phyloP scores from a whole-genome alignment of 2,888 invertebrate species.

The Lamproptera curius region DNA sequence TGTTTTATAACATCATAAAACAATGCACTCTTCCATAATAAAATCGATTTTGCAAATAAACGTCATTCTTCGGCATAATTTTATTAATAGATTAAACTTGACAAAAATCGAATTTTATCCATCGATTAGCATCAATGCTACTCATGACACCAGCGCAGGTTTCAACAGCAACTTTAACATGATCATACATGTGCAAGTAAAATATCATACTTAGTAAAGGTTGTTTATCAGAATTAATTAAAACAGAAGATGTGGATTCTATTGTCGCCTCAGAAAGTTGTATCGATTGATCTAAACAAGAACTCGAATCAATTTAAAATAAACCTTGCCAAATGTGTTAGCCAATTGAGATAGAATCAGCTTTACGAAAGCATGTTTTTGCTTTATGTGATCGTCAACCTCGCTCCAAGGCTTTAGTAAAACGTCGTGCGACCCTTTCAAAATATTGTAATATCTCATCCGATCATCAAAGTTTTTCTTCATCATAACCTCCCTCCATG shows the following conservation, averaged over 20 bases:
- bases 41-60: too few species aligned
- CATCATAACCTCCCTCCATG: constrained; percentile 60
- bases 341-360: constrained; percentile 45
- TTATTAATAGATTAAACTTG: constrained; percentile 13
- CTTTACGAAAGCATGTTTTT: constrained; percentile 51
- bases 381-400: constrained; percentile 41
- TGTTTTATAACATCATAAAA: too few species aligned
- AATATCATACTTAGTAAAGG: constrained; percentile 42
- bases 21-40: too few species aligned
- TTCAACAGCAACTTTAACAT: constrained; percentile 48
- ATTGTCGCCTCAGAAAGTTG: constrained; percentile 5
- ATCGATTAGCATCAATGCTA: constrained; percentile 60
- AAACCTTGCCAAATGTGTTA: constrained; percentile 51
- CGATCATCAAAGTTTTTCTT: constrained; percentile 53
- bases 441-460: constrained; percentile 50
- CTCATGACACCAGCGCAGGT: constrained; percentile 54
- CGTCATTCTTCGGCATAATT: too few species aligned
- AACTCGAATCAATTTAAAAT: constrained; percentile 32
- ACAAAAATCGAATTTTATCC: constrained; percentile 67
- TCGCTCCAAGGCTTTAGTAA: constrained; percentile 60
- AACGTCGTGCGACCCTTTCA: constrained; percentile 45
- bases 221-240: neutral
- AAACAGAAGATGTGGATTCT: constrained; percentile 6
- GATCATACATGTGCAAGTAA: constrained; percentile 48
- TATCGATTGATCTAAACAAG: constrained; percentile 7